Percentiles rank a stretch among this genome's conserved stretches.
Conservation (phyloP, 2,888 invertebrate genomes). For the Spilosoma lubricipeda region DNA sequence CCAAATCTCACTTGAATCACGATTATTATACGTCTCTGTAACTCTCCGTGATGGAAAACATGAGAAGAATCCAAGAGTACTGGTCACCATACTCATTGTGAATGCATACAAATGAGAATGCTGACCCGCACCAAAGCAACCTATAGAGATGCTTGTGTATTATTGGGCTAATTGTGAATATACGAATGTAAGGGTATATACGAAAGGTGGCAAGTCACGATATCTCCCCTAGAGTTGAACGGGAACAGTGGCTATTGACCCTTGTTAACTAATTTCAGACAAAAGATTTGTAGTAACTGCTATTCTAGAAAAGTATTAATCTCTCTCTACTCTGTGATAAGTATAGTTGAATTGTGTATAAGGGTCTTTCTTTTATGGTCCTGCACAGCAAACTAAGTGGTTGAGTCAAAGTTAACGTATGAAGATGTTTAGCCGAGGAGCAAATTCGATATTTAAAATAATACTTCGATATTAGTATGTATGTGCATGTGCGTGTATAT, state of each 20-base stretch:
- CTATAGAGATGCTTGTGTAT: too few species aligned
- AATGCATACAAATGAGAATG: too few species aligned
- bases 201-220: background rate
- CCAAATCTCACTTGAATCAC: constrained; percentile 22
- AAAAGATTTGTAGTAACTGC: background rate
- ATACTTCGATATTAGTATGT: too few species aligned
- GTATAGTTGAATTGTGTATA: background rate
- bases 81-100: too few species aligned
- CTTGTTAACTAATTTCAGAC: background rate
- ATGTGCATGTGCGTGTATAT: background rate
- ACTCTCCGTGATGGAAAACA: too few species aligned
- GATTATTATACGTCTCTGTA: background rate
- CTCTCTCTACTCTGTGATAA: background rate
- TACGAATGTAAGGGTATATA: background rate
- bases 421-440: background rate
- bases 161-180: background rate
- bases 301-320: background rate
- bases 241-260: background rate
- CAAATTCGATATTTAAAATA: background rate
- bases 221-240: background rate
- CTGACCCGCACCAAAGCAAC: too few species aligned
- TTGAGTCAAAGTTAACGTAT: background rate
- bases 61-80: too few species aligned
- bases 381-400: background rate
- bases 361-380: background rate